phyloP scores from a whole-genome alignment of 2,797 vertebrate species.

The Salarias fasciatus region DNA sequence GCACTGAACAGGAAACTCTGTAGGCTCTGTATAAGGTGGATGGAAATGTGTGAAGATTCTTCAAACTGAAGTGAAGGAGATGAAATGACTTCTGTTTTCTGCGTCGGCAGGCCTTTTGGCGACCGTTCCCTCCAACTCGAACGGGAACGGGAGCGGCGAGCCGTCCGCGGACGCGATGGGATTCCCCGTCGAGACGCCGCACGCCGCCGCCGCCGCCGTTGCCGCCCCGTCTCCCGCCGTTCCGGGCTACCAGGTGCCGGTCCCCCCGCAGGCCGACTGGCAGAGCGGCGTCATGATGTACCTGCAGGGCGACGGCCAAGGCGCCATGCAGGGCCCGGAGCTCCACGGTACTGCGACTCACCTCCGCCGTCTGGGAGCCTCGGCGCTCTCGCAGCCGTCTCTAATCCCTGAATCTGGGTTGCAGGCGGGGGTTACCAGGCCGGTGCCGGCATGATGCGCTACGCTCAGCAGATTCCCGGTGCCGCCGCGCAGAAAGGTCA shows the following conservation, averaged over 20 bases:
- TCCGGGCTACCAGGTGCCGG: slow-evolving; percentile 75
- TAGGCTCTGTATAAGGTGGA: too few relatives aligned
- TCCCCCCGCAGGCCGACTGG: slow-evolving; percentile 76
- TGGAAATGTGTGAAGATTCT: too few relatives aligned
- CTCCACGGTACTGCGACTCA: too few relatives aligned
- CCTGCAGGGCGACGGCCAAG: slow-evolving; percentile 68
- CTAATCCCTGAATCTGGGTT: slow-evolving; percentile 12
- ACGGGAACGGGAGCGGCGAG: slow-evolving; percentile 59
- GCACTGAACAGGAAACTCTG: too few relatives aligned
- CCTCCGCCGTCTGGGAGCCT: not conserved
- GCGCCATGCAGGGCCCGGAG: too few relatives aligned
- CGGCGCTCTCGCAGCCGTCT: too few relatives aligned
- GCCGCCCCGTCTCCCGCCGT: slow-evolving; percentile 13
- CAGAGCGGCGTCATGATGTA: slow-evolving; percentile 77
- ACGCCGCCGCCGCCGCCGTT: slow-evolving; percentile 74
- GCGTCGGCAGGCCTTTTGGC: slow-evolving; percentile 89
- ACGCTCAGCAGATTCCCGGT: slow-evolving; percentile 64
- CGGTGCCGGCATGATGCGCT: slow-evolving; percentile 65
- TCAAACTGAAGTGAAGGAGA: too few relatives aligned
- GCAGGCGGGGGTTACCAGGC: slow-evolving; percentile 60
- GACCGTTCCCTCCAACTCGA: slow-evolving; percentile 91
- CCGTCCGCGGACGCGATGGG: slow-evolving; percentile 80
- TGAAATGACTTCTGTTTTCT: too few relatives aligned
- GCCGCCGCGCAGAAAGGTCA: slow-evolving; percentile 71
- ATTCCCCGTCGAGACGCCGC: slow-evolving; percentile 82